Base-by-base conservation (phyloP, 2,888 invertebrate species). In the Tetanocera ferruginea region DNA sequence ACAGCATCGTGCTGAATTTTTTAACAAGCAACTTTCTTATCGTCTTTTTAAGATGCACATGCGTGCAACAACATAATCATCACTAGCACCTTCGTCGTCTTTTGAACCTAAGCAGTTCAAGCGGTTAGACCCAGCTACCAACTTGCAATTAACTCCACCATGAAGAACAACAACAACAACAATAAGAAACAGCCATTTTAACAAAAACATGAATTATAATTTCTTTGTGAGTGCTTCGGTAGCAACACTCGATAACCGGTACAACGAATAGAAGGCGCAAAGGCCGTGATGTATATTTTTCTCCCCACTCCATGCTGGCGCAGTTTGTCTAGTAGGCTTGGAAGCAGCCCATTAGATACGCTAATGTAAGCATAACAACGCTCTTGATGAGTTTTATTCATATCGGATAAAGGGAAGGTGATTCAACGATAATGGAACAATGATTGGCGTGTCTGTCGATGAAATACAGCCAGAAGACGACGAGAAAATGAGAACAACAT, bases 271-370 rank as follows among this genome's bases (percentile, higher is more conserved):
- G 19, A 67, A 14, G 31, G 11, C 3, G 5, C 11, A 31, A 37
- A 55, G n/a, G n/a, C 28, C 64, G 34, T 2, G 8, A 25, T 28
- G 8, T 31, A 28, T 31, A 5, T 62, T 5, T 14, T 25, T 23
- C 28, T 23, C 62, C 64, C 34, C 31, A 64, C n/a, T 71, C 31
- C 17, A 25, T 31, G 28, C 17, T 6, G 19, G 19, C 28, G 17
- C 52, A n/a, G n/a, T n/a, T 49, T 6, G 52, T 17, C 31, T 31
- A 28, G 49, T 43, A 49, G 43, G 28, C 19, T 69, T 49, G 19
- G 11, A 86, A 84, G 82, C 83, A 86, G 83, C 86, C 86, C 85
- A 85, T 85, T 86, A 85, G 85, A 83, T 82, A 85, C 86, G 85
- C 85, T 85, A 86, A 85, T 85, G 85, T 85, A 85, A 85, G 86